Conservation (phyloP, 1,140 invertebrate species). For the Hetaerina americana region DNA sequence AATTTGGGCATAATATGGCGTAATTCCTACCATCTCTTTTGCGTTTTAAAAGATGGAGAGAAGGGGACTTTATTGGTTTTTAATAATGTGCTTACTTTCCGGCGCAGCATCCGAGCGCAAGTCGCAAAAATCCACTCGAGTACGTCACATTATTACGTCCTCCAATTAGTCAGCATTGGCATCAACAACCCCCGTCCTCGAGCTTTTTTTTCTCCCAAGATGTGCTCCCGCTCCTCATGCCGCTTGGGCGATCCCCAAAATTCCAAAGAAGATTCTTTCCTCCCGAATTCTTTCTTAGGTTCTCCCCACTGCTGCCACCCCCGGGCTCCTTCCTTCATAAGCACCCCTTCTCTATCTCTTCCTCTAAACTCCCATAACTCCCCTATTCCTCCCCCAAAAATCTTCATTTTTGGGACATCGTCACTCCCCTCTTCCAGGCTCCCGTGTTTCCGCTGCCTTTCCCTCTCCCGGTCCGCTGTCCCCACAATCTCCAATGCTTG, state of each 20-base stretch:
- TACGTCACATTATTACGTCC: neutral
- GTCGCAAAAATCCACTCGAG: too few relatives aligned
- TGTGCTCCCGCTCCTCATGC: neutral
- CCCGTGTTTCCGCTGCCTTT: neutral
- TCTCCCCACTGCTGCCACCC: neutral
- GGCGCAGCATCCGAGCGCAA: too few relatives aligned
- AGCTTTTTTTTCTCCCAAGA: neutral
- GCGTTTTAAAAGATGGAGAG: too few relatives aligned
- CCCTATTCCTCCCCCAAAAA: neutral
- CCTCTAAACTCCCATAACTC: neutral
- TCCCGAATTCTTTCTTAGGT: neutral
- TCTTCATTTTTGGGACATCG: neutral
- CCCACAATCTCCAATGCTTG: too few relatives aligned
- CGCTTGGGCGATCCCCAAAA: neutral
- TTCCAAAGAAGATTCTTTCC: neutral
- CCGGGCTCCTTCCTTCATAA: neutral
- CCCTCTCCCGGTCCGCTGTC: neutral
- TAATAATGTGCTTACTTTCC: too few relatives aligned
- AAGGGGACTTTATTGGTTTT: too few relatives aligned
- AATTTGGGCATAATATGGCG: too few relatives aligned
- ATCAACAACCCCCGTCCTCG: neutral
- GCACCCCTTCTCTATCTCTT: neutral
- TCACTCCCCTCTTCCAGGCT: neutral
- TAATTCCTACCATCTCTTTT: too few relatives aligned
- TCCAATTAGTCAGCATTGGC: neutral